Evolutionary conservation across 2,113 vertebrate genomes (phyloP).

Genomic region (Synchiropus splendidus): DNA sequence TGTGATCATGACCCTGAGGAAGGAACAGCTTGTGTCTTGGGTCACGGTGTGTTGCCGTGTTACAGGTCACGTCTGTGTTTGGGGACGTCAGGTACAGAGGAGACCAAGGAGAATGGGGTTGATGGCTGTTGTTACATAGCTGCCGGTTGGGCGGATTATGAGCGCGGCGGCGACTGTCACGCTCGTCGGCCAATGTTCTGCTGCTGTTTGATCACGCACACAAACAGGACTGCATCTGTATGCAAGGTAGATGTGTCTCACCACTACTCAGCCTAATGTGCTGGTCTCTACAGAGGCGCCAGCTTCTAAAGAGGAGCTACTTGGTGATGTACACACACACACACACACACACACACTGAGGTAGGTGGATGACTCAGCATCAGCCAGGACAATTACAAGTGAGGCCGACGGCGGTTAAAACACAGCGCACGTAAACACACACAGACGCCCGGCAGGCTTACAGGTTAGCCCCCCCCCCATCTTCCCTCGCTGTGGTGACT

Average conservation of each 20-base stretch:
- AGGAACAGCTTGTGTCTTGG: too few species aligned
- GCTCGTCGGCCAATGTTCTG: constrained; percentile 1
- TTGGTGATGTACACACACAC: constrained; percentile 6
- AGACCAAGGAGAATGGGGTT: constrained; percentile 23
- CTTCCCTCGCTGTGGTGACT: constrained; percentile 23
- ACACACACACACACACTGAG: constrained; percentile 14
- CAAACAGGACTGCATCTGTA: constrained; percentile 13
- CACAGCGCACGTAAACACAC: too few species aligned
- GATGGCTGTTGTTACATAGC: constrained; percentile 27
- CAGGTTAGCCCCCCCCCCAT: constrained; percentile 18
- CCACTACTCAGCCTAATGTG: constrained; percentile 44
- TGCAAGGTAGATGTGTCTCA: constrained; percentile 48
- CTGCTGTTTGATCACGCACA: constrained; percentile 1
- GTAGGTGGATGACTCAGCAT: constrained; percentile 57
- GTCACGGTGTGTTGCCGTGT: too few species aligned
- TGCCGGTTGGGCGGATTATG: constrained; percentile 27
- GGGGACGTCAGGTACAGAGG: constrained; percentile 24
- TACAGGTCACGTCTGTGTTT: constrained; percentile 1
- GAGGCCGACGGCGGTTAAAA: constrained; percentile 44
- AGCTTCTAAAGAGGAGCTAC: constrained; percentile 44
- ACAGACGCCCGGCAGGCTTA: constrained; percentile 9
- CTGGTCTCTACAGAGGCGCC: constrained; percentile 42
- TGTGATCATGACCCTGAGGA: too few species aligned
- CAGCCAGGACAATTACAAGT: constrained; percentile 56
- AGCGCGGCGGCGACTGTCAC: constrained; percentile 28